These are phyloP conservation scores for Alentia gelatinosa DNA, from an alignment of 2,888 invertebrate species.

Conservation along the genomic window DNA sequence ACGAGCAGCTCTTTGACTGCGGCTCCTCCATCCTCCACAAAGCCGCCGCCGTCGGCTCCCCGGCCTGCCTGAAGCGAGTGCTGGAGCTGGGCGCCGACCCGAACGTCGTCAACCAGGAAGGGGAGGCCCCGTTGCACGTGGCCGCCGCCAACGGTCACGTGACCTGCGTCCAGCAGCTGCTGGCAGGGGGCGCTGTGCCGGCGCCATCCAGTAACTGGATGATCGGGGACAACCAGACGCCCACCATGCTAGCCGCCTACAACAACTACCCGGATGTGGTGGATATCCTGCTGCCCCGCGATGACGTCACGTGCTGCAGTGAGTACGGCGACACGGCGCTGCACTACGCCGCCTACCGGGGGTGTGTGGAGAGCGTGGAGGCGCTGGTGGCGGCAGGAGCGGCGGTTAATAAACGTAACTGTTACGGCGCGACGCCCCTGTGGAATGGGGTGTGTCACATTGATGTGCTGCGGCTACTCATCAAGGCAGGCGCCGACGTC, in stretches of 20 bases:
- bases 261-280: slow-evolving; percentile 56
- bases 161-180: not conserved
- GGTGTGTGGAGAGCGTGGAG: slow-evolving; percentile 50
- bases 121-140: slow-evolving; percentile 50
- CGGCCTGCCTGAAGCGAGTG: slow-evolving; percentile 6
- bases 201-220: slow-evolving; percentile 42
- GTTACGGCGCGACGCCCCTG: slow-evolving; percentile 54
- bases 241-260: slow-evolving; percentile 55
- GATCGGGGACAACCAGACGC: slow-evolving; percentile 55
- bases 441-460: slow-evolving; percentile 50
- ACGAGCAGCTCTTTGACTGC: slow-evolving; percentile 48
- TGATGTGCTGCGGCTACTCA: slow-evolving; percentile 35
- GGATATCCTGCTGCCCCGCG: slow-evolving; percentile 26
- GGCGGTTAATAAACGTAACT: slow-evolving; percentile 32
- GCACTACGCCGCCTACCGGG: slow-evolving; percentile 50
- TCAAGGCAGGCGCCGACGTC: slow-evolving; percentile 46
- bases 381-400: slow-evolving; percentile 25
- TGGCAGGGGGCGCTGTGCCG: slow-evolving; percentile 24
- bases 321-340: slow-evolving; percentile 53
- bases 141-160: slow-evolving; percentile 51
- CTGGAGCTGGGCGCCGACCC: slow-evolving; percentile 20
- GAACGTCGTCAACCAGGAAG: slow-evolving; percentile 36
- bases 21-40: slow-evolving; percentile 51
- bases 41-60: slow-evolving; percentile 45
- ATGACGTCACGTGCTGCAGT: slow-evolving; percentile 35